These are phyloP conservation scores for Drosophila cracens DNA, from an alignment of 2,888 invertebrate species.

Conservation along the genomic window DNA sequence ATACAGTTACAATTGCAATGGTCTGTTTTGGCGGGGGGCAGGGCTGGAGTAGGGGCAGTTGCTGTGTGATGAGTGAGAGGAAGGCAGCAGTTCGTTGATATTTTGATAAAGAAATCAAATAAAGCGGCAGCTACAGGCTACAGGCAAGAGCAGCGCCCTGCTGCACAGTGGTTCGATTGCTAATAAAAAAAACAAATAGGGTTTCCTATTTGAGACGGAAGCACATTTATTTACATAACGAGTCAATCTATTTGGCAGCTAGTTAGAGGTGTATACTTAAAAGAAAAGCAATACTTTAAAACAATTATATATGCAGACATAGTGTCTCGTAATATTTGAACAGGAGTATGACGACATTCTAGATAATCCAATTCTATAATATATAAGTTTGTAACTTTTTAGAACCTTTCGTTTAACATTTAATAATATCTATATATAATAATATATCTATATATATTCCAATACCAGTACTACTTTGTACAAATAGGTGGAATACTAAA, in stretches of 20 bases:
- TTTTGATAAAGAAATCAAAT: conserved; percentile 79
- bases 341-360: background rate
- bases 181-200: conserved; percentile 16
- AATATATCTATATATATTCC: background rate
- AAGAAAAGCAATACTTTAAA: background rate
- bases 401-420: background rate
- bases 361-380: background rate
- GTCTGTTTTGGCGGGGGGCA: background rate
- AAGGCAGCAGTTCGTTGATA: conserved; percentile 69
- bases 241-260: conserved; percentile 19
- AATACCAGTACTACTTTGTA: background rate
- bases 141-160: conserved; percentile 19
- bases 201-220: conserved; percentile 17
- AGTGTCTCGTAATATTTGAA: background rate
- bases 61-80: conserved; percentile 48
- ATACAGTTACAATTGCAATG: conserved; percentile 62
- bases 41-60: background rate
- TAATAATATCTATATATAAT: background rate
- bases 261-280: background rate
- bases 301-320: background rate
- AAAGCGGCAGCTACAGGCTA: conserved; percentile 56
- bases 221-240: background rate
- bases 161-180: conserved; percentile 49
- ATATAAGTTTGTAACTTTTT: background rate
- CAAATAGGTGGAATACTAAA: background rate